Evolutionary conservation across 2,888 invertebrate genomes (phyloP), one percentile per base, ranked within the genome.

Genomic region (Oasisia sp.): DNA sequence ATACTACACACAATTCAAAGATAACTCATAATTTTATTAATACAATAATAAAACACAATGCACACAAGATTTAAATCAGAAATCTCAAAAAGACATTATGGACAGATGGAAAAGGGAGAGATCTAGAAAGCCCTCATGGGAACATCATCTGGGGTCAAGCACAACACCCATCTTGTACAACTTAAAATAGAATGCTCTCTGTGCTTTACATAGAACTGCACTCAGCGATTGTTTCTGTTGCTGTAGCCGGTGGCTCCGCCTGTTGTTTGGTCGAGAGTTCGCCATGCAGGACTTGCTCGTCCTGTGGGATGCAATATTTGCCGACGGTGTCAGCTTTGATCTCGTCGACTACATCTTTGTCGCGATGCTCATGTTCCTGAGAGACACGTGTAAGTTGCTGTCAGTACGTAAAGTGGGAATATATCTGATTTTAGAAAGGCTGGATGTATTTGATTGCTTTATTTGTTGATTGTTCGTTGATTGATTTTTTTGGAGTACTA

Each of bases 211-310:
- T 74, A n/a, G 7, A 74, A 5, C 19, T 27, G 19, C 19, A 74
- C 7, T 74, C 74, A 74, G 14, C n/a, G 74, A 74, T 74, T 74
- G 27, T 74, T 74, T 74, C 19, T 74, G 74, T 74, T 74, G 74
- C 50, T 96, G 90, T 95, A 98, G 98, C 93, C 98, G 98, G 0
- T 98, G 98, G 98, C 96, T 98, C 56, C 97, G 98, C 8, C 96
- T 98, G 92, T 96, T 98, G 32, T 98, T 98, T 96, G 98, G 98
- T 0, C 97, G 98, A 4, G 98, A 98, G 96, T 98, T 98, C 96
- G 97, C 98, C 2, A 97, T 98, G 93, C 97, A 97, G 92, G 98
- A 98, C 95, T 96, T 98, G 91, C 97, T 98, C 0, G 97, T 97
- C 92, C 96, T 98, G 9, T 98, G 98, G 98, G 98, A 98, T 94